Evolutionary conservation across 2,797 vertebrate genomes (phyloP).

Genomic region (Crax fasciolata): DNA sequence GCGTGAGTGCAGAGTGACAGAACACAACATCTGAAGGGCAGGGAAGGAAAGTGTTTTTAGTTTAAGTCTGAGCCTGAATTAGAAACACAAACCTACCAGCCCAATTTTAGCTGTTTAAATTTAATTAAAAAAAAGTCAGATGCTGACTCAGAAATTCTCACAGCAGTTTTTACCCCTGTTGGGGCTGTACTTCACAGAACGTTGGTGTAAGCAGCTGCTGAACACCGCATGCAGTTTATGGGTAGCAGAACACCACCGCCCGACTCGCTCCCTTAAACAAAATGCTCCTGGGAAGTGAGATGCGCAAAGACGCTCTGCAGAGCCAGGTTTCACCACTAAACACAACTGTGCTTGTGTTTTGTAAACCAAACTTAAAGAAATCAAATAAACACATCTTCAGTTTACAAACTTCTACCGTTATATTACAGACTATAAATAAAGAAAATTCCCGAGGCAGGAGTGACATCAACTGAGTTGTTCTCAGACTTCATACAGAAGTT

Average conservation of each 20-base stretch:
- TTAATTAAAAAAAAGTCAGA: background rate
- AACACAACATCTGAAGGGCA: fast-evolving
- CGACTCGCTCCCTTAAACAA: background rate
- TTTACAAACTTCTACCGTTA: background rate
- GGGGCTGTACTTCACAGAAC: conserved; percentile 1
- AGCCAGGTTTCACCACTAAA: background rate
- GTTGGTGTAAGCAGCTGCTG: background rate
- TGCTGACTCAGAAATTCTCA: background rate
- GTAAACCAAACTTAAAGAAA: background rate
- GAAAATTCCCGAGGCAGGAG: background rate
- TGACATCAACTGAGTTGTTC: background rate
- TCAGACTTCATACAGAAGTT: background rate
- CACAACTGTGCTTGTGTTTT: background rate
- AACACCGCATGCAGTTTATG: background rate
- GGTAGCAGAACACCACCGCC: background rate
- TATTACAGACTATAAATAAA: background rate
- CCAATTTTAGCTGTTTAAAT: background rate
- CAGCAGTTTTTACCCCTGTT: conserved; percentile 18
- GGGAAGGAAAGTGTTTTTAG: background rate
- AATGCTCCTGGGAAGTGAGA: background rate
- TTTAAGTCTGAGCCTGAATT: background rate
- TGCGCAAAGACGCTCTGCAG: background rate
- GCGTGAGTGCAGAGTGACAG: fast-evolving
- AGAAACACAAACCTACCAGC: background rate
- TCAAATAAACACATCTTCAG: background rate